phyloP scores from a whole-genome alignment of 2,888 invertebrate genomes.

The Drosophila atroscutellata region DNA sequence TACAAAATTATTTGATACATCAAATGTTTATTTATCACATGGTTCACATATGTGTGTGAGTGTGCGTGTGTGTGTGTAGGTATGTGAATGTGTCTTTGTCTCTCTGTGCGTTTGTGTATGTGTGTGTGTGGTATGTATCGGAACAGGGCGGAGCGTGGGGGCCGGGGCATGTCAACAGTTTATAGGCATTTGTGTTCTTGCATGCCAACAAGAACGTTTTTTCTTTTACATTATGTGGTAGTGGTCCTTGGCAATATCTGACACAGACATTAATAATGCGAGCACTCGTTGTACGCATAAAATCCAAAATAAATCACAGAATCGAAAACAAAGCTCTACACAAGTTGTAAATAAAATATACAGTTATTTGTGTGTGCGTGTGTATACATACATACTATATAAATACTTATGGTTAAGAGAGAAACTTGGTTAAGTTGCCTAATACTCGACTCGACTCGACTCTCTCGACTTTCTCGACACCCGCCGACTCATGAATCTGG shows the following conservation, averaged over 20 bases:
- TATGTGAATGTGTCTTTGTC: neutral
- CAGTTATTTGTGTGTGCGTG: slow-evolving; percentile 9
- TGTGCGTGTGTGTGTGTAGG: slow-evolving; percentile 8
- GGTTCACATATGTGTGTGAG: slow-evolving; percentile 5
- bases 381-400: slow-evolving; percentile 18
- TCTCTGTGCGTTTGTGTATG: neutral
- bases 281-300: slow-evolving; percentile 58
- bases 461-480: slow-evolving; percentile 22
- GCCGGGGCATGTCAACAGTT: slow-evolving; percentile 48
- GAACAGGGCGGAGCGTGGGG: slow-evolving; percentile 16
- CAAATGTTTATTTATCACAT: slow-evolving; percentile 37
- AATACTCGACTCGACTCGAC: slow-evolving; percentile 13
- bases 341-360: slow-evolving; percentile 32
- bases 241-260: slow-evolving; percentile 73
- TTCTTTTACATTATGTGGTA: slow-evolving; percentile 84
- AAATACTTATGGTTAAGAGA: slow-evolving; percentile 27
- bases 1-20: slow-evolving; percentile 45
- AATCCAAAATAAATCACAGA: slow-evolving; percentile 57
- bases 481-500: slow-evolving; percentile 23
- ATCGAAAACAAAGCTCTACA: slow-evolving; percentile 45
- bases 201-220: slow-evolving; percentile 84
- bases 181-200: slow-evolving; percentile 83
- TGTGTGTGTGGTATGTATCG: slow-evolving; percentile 3
- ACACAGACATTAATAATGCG: slow-evolving; percentile 59
- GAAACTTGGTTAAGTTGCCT: slow-evolving; percentile 24